Conservation (phyloP, 2,113 vertebrate genomes). For the Anhinga rufa region DNA sequence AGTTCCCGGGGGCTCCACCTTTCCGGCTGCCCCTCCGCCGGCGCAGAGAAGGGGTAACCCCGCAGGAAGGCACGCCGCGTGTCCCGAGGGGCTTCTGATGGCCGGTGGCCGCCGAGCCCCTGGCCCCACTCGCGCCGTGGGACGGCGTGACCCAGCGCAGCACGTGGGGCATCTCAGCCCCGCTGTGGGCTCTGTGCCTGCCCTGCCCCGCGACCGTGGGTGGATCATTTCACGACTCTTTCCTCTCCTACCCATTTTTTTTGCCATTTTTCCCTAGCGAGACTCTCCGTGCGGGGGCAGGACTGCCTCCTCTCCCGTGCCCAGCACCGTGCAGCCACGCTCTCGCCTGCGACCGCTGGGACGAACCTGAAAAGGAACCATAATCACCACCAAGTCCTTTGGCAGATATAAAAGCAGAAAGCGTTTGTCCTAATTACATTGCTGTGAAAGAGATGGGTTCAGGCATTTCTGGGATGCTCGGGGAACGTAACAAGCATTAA, state of each 20-base stretch:
- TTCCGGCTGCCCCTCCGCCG: fast-evolving
- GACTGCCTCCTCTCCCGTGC: fast-evolving
- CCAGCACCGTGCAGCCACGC: neutral
- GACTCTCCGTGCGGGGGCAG: neutral
- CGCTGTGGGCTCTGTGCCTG: neutral
- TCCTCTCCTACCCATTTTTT: neutral
- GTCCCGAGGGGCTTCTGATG: neutral
- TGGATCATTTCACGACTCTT: neutral
- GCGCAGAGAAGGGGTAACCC: neutral
- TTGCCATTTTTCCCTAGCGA: neutral
- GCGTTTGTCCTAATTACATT: neutral
- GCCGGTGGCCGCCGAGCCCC: neutral
- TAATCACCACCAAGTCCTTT: neutral
- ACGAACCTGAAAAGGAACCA: neutral
- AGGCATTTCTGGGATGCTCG: neutral
- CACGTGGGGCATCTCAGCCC: fast-evolving
- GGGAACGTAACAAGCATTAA: neutral
- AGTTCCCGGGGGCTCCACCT: neutral
- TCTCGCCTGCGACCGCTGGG: no score
- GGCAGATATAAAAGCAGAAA: neutral
- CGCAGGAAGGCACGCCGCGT: fast-evolving
- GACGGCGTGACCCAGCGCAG: neutral
- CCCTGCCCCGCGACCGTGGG: no score
- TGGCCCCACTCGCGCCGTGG: neutral
- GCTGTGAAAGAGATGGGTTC: neutral